Evolutionary conservation across 1,140 invertebrate species (phyloP).

Genomic region (Drosophila yakuba): DNA sequence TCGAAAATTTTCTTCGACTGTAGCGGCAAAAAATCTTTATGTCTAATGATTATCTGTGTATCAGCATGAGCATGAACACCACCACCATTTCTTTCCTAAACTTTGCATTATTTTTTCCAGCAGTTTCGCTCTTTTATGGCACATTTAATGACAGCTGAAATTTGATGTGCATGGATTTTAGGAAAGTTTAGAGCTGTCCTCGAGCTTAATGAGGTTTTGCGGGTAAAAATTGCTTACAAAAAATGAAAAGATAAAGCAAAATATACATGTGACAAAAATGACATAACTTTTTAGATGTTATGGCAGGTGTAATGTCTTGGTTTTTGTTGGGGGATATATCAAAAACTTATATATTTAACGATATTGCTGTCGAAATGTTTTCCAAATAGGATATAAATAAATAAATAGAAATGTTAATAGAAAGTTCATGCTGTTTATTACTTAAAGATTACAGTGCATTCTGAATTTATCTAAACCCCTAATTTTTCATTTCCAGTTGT

Average conservation of each 20-base stretch:
- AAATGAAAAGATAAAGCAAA: background rate
- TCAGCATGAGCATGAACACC: constrained; percentile 21
- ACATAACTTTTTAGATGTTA: background rate
- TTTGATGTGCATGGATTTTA: constrained; percentile 53
- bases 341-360: background rate
- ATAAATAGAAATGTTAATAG: too few relatives aligned
- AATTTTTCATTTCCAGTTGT: background rate
- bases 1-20: background rate
- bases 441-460: too few relatives aligned
- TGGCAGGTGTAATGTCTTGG: background rate
- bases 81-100: constrained; percentile 18
- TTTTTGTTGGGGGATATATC: background rate
- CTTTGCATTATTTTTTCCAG: constrained; percentile 40
- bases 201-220: constrained; percentile 43
- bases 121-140: constrained; percentile 52
- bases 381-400: too few relatives aligned
- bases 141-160: constrained; percentile 73
- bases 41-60: constrained; percentile 58
- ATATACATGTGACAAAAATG: background rate
- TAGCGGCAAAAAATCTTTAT: constrained; percentile 21
- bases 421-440: background rate
- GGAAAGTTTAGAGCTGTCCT: constrained; percentile 48
- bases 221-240: background rate
- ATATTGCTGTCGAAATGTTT: background rate
- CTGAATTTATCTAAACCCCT: background rate